Percentiles rank a stretch among this genome's conserved stretches.
These are phyloP conservation scores for Caenorhabditis latens DNA, from an alignment of 1,140 invertebrate genomes.

Conservation along the genomic window DNA sequence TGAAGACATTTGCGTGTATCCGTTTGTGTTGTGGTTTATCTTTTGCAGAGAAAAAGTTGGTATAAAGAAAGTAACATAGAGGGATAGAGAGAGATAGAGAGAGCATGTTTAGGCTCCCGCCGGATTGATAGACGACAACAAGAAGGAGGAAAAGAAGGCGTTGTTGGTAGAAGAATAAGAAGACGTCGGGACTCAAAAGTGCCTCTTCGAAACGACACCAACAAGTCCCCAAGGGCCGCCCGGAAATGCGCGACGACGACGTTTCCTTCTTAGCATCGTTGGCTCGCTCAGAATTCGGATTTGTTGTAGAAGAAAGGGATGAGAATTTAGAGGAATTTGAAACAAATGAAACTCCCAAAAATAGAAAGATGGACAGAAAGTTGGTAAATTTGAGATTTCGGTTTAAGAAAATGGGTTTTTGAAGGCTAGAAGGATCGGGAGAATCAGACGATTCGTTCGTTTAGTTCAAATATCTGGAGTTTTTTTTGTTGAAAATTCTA, in stretches of 20 bases:
- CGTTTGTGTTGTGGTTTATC: slow-evolving; percentile 46
- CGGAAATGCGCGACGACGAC: slow-evolving; percentile 48
- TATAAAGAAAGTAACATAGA: background rate
- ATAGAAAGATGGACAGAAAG: too few relatives aligned
- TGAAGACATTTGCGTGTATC: slow-evolving; percentile 50
- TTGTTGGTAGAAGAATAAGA: background rate
- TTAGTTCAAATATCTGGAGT: too few relatives aligned
- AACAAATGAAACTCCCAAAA: background rate
- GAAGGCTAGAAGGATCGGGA: too few relatives aligned
- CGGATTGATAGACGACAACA: slow-evolving; percentile 52
- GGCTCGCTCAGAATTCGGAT: background rate
- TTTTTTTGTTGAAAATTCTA: too few relatives aligned
- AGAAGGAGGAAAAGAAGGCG: background rate
- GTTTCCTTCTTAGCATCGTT: slow-evolving; percentile 40
- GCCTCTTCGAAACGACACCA: slow-evolving; percentile 51
- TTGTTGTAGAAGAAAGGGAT: background rate
- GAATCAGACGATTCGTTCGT: too few relatives aligned
- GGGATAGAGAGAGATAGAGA: background rate
- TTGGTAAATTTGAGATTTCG: too few relatives aligned
- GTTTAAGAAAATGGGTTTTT: too few relatives aligned
- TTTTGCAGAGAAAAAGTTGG: slow-evolving; percentile 20
- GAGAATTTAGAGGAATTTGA: background rate
- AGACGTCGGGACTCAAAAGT: slow-evolving; percentile 19
- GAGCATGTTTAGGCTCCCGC: background rate
- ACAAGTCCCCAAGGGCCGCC: slow-evolving; percentile 55